These are phyloP conservation scores for Gonioctena quinquepunctata DNA, from an alignment of 1,140 invertebrate genomes.

Conservation along the genomic window DNA sequence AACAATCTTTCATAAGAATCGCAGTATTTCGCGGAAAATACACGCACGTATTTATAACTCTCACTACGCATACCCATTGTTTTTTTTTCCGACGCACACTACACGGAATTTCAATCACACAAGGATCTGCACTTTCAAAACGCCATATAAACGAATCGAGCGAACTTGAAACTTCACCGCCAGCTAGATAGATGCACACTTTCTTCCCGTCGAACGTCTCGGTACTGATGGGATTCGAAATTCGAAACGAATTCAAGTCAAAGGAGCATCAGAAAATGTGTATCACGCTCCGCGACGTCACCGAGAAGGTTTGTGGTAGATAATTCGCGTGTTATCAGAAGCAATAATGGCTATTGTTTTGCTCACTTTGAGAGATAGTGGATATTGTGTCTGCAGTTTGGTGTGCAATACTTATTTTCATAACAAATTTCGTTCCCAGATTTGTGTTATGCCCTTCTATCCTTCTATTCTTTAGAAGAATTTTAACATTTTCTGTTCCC, in stretches of 20 bases:
- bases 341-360: background rate
- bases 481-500: too few species aligned
- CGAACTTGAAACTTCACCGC: too few species aligned
- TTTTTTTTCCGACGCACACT: background rate
- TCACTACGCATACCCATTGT: background rate
- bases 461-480: too few species aligned
- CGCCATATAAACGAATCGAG: too few species aligned
- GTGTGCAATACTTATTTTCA: too few species aligned
- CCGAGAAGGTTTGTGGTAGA: background rate
- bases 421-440: too few species aligned
- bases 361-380: too few species aligned
- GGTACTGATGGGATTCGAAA: background rate
- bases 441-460: too few species aligned
- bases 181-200: background rate
- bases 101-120: background rate
- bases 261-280: background rate
- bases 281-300: background rate
- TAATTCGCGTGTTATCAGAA: background rate
- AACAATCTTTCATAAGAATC: background rate
- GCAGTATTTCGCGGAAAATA: background rate
- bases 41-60: background rate
- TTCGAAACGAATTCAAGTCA: background rate
- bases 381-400: too few species aligned
- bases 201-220: background rate
- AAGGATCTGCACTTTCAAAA: background rate